Base-by-base conservation (phyloP, 2,888 invertebrate genomes). In the Argynnis bischoffii region DNA sequence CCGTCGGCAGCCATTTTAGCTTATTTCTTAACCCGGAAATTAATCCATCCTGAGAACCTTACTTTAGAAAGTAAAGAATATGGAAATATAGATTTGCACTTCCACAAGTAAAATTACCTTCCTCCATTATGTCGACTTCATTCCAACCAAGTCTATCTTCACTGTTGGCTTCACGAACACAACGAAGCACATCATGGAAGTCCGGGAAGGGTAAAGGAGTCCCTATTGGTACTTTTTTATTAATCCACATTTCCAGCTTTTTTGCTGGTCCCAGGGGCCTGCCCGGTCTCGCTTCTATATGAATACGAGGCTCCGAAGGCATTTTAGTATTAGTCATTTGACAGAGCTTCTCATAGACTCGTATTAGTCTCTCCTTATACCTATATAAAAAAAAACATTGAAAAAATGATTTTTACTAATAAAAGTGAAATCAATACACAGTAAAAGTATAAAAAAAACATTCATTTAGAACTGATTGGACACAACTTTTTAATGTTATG, bases 311-410 rank as follows among this genome's bases (percentile, higher is more conserved):
- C 69, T 92, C 91, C 0, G 91, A 90, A 0, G 90, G 91, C 88
- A 91, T 86, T 76, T 88, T 90, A 0, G 89, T 89, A 55, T 94
- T 94, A 0, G 94, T 94, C 74, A 95, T 77, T 79, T 95, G 94
- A 84, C 95, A 95, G 74, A 95, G 93, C 80, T 94, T 94, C n/a
- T 94, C 93, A 72, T 93, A 89, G 0, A 93, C 90, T 13, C 88
- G 81, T 8, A 91, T 85, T 81, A 93, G 84, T 70, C 93, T 84
- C 65, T 89, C 88, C 75, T 93, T 91, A 72, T 93, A 93, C 71
- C 93, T 93, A 63, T 64, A 31, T 54, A 61, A 18, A 16, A 16
- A 31, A 15, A 2, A n/a, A 13, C 3, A 15, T 8, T 31, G 14
- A 59, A 26, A 48, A 48, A 8, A 14, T 0, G 46, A 6, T 21